phyloP scores from a whole-genome alignment of 2,113 vertebrate species.

The Accipiter virgatus region DNA sequence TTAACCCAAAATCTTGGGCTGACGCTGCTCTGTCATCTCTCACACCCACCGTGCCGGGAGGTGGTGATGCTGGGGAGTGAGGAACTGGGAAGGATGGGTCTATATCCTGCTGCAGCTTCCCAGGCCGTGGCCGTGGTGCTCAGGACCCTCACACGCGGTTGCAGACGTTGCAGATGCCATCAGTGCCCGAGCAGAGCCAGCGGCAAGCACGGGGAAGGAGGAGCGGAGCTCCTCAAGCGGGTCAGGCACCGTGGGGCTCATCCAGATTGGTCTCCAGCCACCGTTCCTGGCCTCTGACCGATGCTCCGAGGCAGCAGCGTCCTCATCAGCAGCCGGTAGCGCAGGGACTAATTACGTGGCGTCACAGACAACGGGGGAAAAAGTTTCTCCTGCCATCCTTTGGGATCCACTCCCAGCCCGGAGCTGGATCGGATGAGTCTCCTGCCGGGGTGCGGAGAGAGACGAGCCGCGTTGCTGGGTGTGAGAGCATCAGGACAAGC shows the following conservation, averaged over 20 bases:
- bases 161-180: fast-evolving
- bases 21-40: not conserved
- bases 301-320: not conserved
- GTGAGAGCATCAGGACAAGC: not conserved
- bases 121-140: fast-evolving
- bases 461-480: not conserved
- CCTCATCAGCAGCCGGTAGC: not conserved
- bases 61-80: fast-evolving
- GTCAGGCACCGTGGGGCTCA: not conserved
- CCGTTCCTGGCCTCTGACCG: not conserved
- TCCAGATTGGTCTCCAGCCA: not conserved
- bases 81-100: fast-evolving
- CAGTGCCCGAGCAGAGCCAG: fast-evolving
- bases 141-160: fast-evolving
- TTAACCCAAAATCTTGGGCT: not conserved
- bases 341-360: not conserved
- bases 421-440: not conserved
- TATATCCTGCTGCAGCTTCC: not conserved
- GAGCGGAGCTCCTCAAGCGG: not conserved
- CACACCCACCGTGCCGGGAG: fast-evolving
- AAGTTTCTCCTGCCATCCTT: not conserved
- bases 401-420: fast-evolving
- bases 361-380: not conserved
- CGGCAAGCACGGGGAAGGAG: not conserved
- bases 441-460: not conserved